Percentiles rank a stretch among this genome's conserved stretches.
These are phyloP conservation scores for Tachysurus vachellii DNA, from an alignment of 2,113 vertebrate species.

Conservation along the genomic window DNA sequence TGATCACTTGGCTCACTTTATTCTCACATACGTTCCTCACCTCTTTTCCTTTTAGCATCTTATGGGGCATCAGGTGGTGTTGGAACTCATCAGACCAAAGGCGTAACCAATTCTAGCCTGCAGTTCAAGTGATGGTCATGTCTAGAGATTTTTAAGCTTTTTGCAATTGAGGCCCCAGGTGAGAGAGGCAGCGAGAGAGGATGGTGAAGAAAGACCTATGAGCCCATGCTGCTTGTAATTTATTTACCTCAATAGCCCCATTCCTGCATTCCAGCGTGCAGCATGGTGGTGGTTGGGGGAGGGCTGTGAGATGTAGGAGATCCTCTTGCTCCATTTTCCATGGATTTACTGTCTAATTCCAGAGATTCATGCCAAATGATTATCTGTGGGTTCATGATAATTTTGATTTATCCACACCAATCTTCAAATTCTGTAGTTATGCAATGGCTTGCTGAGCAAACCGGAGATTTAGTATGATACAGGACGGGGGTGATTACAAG, in stretches of 20 bases:
- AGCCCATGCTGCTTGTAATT: conserved; percentile 35
- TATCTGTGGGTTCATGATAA: neutral
- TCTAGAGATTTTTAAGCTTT: conserved; percentile 14
- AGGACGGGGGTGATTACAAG: neutral
- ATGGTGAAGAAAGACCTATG: conserved; percentile 7
- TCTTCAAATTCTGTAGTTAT: neutral
- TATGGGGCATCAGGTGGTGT: conserved; percentile 46
- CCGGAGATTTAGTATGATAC: neutral
- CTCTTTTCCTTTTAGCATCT: neutral
- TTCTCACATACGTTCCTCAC: neutral
- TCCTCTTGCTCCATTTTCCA: neutral
- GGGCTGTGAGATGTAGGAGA: neutral
- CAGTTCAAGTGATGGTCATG: conserved; percentile 31
- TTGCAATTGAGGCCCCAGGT: conserved; percentile 12
- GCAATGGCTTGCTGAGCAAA: neutral
- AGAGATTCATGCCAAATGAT: neutral
- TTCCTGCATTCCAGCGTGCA: conserved; percentile 20
- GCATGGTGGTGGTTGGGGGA: neutral
- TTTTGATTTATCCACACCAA: neutral
- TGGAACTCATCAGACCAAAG: conserved; percentile 37
- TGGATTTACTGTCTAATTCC: conserved; percentile 34
- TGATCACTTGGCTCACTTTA: neutral
- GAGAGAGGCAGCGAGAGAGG: neutral
- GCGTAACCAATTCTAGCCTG: conserved; percentile 18
- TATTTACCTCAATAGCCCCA: conserved; percentile 30